A percentile compares a stretch with the other conserved stretches of the same genome.
Conservation (phyloP, 37 sponge, comb jelly and placozoan genomes). For the Hormiphora californensis region DNA sequence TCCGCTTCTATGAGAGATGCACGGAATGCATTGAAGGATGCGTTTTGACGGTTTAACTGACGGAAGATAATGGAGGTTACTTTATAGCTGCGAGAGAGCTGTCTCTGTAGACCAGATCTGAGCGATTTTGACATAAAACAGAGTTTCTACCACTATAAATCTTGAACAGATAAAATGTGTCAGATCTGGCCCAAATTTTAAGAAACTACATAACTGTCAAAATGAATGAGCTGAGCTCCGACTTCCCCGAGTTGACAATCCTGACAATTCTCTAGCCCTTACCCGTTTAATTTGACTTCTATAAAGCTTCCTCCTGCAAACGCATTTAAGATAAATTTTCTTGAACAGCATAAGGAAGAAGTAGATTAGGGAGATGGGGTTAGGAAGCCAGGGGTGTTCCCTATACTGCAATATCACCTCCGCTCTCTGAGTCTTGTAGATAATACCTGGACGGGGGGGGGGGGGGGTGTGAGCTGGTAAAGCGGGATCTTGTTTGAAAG, state of each 20-base stretch:
- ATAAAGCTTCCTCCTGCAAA: slow-evolving; percentile 38
- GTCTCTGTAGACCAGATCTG: too few relatives aligned
- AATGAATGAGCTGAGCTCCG: too few relatives aligned
- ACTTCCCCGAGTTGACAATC: neutral
- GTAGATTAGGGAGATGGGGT: slow-evolving; percentile 18
- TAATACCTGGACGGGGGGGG: neutral
- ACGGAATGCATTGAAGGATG: slow-evolving; percentile 52
- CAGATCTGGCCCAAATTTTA: too few relatives aligned
- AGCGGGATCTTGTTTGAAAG: neutral
- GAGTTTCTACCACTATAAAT: too few relatives aligned
- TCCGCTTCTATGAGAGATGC: slow-evolving; percentile 51
- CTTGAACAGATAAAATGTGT: too few relatives aligned
- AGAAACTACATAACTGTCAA: too few relatives aligned
- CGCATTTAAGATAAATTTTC: neutral
- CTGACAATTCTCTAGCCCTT: neutral
- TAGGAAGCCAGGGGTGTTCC: slow-evolving; percentile 47
- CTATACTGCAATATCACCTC: slow-evolving; percentile 35
- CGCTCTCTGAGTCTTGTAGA: slow-evolving; percentile 50
- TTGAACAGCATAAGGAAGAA: neutral
- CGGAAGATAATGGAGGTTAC: too few relatives aligned
- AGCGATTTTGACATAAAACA: too few relatives aligned
- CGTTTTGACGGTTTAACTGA: slow-evolving; percentile 22
- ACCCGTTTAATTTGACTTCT: slow-evolving; percentile 50
- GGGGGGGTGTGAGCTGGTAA: neutral
- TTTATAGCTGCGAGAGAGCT: too few relatives aligned